These are phyloP conservation scores for Mythimna loreyi DNA, from an alignment of 2,888 invertebrate genomes.

Conservation along the genomic window DNA sequence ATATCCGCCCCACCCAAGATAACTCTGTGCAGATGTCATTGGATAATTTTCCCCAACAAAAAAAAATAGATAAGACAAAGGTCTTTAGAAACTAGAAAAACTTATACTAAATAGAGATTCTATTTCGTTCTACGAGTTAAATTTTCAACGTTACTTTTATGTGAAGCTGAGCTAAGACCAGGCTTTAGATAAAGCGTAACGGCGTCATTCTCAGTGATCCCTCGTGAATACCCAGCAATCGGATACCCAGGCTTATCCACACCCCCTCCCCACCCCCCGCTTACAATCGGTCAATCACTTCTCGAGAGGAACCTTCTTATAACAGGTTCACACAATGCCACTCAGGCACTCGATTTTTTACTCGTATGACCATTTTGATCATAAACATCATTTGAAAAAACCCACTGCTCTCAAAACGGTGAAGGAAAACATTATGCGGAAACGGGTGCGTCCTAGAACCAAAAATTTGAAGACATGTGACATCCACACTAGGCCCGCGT, in stretches of 20 bases:
- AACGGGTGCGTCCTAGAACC: no score
- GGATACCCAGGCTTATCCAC: constrained; percentile 60
- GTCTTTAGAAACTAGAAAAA: no score
- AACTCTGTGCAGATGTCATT: no score
- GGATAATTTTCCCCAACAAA: no score
- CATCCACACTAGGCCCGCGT: no score
- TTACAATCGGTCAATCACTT: constrained; percentile 49
- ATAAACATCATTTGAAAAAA: not conserved
- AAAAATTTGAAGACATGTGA: no score
- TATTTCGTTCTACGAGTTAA: not conserved
- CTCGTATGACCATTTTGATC: not conserved
- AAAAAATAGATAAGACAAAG: no score
- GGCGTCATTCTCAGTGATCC: constrained; percentile 64
- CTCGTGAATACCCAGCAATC: constrained; percentile 61
- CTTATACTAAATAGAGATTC: not conserved
- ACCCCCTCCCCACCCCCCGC: not conserved
- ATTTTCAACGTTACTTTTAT: constrained; percentile 51
- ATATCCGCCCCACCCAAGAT: no score
- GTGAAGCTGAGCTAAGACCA: constrained; percentile 48
- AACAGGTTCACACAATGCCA: not conserved
- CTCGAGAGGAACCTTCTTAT: constrained; percentile 7
- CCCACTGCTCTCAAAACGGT: no score
- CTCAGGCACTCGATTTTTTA: not conserved
- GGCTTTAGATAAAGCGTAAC: constrained; percentile 68
- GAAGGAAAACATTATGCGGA: no score